These are phyloP conservation scores for Himalopsyche japonica DNA, from an alignment of 2,888 invertebrate species.

Conservation along the genomic window DNA sequence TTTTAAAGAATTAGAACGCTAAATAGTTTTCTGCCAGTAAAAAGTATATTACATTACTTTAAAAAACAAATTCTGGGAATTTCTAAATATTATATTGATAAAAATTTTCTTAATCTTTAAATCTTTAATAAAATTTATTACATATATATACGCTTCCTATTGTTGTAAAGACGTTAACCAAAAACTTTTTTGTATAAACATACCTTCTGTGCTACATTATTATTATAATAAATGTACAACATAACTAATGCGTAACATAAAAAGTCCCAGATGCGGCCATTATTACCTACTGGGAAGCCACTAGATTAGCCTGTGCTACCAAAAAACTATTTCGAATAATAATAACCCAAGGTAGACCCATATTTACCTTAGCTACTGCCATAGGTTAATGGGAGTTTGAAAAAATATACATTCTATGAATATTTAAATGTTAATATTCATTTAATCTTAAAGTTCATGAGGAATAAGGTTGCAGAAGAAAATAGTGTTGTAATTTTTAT, in stretches of 20 bases:
- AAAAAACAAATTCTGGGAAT: too few species aligned
- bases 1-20: too few species aligned
- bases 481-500: too few species aligned
- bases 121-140: too few species aligned
- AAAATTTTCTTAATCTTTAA: too few species aligned
- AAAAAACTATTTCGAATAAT: neutral
- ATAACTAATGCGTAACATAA: neutral
- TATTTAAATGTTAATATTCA: too few species aligned
- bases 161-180: neutral
- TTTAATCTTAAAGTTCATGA: too few species aligned
- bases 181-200: neutral
- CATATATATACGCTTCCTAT: too few species aligned
- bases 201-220: neutral
- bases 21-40: too few species aligned
- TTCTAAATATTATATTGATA: too few species aligned
- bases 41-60: too few species aligned
- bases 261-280: neutral
- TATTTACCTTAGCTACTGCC: slow-evolving; percentile 24
- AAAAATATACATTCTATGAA: neutral
- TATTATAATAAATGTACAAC: neutral
- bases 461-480: too few species aligned
- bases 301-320: neutral
- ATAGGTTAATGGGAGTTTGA: neutral
- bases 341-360: slow-evolving; percentile 13
- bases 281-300: neutral